A percentile compares a stretch with the other conserved stretches of the same genome.
Conservation (phyloP, 2,888 invertebrate species). For the Tromatobia lineatoria region DNA sequence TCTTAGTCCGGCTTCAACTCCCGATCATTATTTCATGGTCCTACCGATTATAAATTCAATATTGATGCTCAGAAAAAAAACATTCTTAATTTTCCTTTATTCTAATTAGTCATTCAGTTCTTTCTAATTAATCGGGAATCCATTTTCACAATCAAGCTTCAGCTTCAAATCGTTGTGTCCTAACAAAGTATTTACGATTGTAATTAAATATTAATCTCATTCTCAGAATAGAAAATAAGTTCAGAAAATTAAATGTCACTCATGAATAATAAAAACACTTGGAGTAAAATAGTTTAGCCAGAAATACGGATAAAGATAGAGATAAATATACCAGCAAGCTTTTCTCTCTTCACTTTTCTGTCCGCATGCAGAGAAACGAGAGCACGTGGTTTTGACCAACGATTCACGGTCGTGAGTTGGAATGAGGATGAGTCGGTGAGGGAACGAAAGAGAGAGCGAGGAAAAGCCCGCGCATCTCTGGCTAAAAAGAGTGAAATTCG, state of each 20-base stretch:
- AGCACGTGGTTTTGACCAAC: slow-evolving; percentile 10
- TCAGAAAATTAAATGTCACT: not conserved
- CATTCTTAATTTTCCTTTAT: no score
- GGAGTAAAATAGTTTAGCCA: not conserved
- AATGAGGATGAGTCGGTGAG: not conserved
- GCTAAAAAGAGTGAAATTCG: slow-evolving; percentile 19
- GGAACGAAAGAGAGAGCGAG: slow-evolving; percentile 14
- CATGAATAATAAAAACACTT: not conserved
- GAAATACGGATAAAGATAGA: not conserved
- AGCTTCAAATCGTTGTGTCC: no score
- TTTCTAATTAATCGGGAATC: no score
- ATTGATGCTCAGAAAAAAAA: no score
- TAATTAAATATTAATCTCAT: no score
- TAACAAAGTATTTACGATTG: not conserved
- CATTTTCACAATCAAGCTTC: no score
- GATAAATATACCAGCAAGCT: slow-evolving; percentile 8
- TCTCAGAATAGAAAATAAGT: no score
- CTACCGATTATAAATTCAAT: no score
- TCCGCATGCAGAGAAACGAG: slow-evolving; percentile 3
- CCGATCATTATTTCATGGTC: no score
- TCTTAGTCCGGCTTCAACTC: no score
- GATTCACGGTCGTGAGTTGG: slow-evolving; percentile 2
- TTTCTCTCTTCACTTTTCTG: not conserved
- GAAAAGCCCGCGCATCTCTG: not conserved
- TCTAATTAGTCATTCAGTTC: no score